Conservation (phyloP, 1,140 invertebrate species). For the Drosophila nebulosa region DNA sequence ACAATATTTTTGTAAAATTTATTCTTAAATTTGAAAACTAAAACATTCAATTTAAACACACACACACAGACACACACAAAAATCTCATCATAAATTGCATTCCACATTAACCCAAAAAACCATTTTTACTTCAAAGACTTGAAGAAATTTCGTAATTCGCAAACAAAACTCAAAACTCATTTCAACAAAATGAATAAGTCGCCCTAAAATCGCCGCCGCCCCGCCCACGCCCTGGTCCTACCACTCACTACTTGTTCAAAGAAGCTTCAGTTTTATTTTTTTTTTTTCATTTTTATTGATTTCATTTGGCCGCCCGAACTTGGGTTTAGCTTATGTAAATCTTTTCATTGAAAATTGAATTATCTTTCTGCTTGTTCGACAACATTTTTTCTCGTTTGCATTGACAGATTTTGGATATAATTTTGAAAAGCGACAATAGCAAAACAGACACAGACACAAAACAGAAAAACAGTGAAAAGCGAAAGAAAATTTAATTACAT, state of each 20-base stretch:
- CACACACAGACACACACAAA: no score
- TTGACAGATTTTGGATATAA: constrained; percentile 18
- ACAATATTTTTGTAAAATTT: constrained; percentile 11
- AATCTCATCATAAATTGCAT: constrained; percentile 1
- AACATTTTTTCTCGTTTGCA: constrained; percentile 21
- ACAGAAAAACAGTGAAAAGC: no score
- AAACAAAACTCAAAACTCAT: not conserved
- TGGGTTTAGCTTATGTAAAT: constrained; percentile 43
- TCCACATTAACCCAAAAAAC: constrained; percentile 20
- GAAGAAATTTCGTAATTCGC: not conserved
- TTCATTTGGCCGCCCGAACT: constrained; percentile 22
- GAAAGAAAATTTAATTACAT: no score
- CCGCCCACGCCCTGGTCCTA: not conserved
- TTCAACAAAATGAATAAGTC: not conserved
- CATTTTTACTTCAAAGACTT: constrained; percentile 25
- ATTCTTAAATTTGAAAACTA: constrained; percentile 23
- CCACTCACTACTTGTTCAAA: constrained; percentile 24
- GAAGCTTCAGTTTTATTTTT: constrained; percentile 11
- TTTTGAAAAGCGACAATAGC: no score
- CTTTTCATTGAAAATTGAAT: constrained; percentile 30
- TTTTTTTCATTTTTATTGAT: constrained; percentile 6
- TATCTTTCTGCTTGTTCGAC: constrained; percentile 29
- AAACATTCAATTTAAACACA: constrained; percentile 41
- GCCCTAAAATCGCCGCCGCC: not conserved
- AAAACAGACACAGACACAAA: no score